These are phyloP conservation scores for Alethe diademata DNA, from an alignment of 2,113 vertebrate species.

Conservation along the genomic window DNA sequence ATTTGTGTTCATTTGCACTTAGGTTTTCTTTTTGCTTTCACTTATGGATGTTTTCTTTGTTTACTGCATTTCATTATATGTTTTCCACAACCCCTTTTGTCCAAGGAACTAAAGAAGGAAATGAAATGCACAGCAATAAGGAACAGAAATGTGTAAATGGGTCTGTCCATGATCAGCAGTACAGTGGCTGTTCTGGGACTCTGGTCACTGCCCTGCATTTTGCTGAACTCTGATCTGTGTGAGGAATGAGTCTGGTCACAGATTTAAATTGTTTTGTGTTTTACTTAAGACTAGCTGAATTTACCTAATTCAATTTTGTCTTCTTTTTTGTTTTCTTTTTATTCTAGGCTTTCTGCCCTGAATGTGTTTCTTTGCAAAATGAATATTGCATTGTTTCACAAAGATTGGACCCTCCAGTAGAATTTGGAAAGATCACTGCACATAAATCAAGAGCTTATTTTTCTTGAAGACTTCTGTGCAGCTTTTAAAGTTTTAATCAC, in stretches of 20 bases:
- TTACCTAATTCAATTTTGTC: background rate
- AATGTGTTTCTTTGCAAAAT: slow-evolving; percentile 50
- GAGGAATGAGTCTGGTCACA: background rate
- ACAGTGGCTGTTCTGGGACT: background rate
- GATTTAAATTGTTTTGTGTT: background rate
- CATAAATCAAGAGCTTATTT: background rate
- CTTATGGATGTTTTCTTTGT: background rate
- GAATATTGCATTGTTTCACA: slow-evolving; percentile 33
- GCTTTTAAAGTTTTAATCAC: slow-evolving; percentile 65
- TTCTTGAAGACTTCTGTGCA: slow-evolving; percentile 28
- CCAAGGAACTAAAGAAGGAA: background rate
- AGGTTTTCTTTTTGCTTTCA: background rate
- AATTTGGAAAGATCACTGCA: background rate
- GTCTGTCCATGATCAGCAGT: background rate
- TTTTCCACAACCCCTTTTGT: background rate
- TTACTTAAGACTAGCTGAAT: background rate
- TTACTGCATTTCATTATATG: background rate
- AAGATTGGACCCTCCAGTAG: slow-evolving; percentile 42
- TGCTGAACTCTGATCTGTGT: background rate
- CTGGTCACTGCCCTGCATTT: background rate
- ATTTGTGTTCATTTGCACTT: background rate
- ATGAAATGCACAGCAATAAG: background rate
- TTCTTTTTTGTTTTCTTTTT: background rate
- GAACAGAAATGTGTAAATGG: background rate
- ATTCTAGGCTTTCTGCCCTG: slow-evolving; percentile 59